These are phyloP conservation scores for Tanypteryx hageni DNA, from an alignment of 2,888 invertebrate genomes.

Conservation along the genomic window DNA sequence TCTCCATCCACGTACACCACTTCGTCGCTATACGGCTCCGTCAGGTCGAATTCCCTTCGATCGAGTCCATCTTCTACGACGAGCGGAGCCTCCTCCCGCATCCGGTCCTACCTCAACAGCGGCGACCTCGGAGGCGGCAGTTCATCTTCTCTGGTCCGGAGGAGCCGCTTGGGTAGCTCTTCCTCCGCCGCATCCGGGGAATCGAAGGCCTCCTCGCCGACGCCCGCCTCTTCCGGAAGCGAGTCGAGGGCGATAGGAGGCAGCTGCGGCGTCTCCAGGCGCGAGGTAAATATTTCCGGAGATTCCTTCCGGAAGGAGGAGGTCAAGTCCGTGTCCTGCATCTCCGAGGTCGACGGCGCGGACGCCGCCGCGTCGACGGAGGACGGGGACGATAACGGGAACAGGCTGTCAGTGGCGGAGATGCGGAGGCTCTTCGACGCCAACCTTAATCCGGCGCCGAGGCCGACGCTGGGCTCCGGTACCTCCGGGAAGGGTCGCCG, in stretches of 20 bases:
- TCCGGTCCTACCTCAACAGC: constrained; percentile 45
- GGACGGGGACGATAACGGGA: constrained; percentile 78
- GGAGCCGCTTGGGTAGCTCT: constrained; percentile 34
- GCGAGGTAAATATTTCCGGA: constrained; percentile 58
- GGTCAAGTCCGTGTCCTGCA: constrained; percentile 41
- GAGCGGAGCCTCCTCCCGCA: constrained; percentile 1
- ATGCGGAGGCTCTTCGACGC: constrained; percentile 79
- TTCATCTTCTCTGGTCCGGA: neutral
- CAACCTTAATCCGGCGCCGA: constrained; percentile 46
- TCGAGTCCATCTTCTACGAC: constrained; percentile 37
- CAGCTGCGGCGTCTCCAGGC: constrained; percentile 43
- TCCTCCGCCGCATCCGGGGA: neutral
- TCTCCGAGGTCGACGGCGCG: constrained; percentile 35
- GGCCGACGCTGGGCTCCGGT: constrained; percentile 12
- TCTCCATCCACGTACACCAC: constrained; percentile 41
- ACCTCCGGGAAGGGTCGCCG: constrained; percentile 4
- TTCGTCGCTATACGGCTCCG: constrained; percentile 7
- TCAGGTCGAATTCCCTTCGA: constrained; percentile 17
- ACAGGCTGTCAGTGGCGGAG: constrained; percentile 79
- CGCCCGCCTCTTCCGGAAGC: constrained; percentile 30
- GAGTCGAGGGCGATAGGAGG: constrained; percentile 53
- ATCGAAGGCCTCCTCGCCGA: constrained; percentile 47
- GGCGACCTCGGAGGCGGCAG: neutral
- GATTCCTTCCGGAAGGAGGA: constrained; percentile 61
- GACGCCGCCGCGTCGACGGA: constrained; percentile 70